Percentiles rank a stretch among this genome's conserved stretches.
These are phyloP conservation scores for Varanus salvator DNA, from an alignment of 2,113 vertebrate genomes.

Conservation along the genomic window DNA sequence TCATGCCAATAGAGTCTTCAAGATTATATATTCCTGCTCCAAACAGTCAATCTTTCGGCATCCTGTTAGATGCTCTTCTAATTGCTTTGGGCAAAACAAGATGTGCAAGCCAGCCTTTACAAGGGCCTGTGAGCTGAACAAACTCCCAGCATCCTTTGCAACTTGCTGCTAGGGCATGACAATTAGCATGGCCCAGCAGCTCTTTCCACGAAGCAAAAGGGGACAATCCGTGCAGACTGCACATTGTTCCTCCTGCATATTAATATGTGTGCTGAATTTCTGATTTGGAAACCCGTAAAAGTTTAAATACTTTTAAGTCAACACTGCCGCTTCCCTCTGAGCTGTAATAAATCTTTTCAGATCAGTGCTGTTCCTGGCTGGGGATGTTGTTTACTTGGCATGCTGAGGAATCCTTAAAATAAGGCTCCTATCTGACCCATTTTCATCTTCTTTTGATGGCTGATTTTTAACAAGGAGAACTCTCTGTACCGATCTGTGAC, in stretches of 20 bases:
- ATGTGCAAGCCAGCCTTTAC: not conserved
- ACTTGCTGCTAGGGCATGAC: not conserved
- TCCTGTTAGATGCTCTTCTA: not conserved
- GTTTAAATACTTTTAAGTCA: not conserved
- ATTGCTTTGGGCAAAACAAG: not conserved
- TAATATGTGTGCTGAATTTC: constrained; percentile 2
- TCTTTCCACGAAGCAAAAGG: not conserved
- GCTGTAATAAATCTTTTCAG: not conserved
- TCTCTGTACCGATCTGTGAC: not conserved
- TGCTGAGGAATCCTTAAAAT: constrained; percentile 13
- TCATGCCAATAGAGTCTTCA: not conserved
- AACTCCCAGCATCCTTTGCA: not conserved
- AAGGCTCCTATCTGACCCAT: constrained; percentile 12
- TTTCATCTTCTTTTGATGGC: not conserved
- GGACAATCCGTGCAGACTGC: not conserved
- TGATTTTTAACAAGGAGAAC: constrained; percentile 1
- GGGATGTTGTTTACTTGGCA: constrained; percentile 19
- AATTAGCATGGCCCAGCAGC: not conserved
- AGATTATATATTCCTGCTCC: not conserved
- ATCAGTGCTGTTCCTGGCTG: not conserved
- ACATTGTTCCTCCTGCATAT: not conserved
- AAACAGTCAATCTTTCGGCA: not conserved
- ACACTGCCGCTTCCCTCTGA: not conserved
- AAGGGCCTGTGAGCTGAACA: not conserved
- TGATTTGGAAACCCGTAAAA: constrained; percentile 27